These are phyloP conservation scores for Scalopus aquaticus DNA, from an alignment of 2,113 vertebrate genomes.

Conservation along the genomic window DNA sequence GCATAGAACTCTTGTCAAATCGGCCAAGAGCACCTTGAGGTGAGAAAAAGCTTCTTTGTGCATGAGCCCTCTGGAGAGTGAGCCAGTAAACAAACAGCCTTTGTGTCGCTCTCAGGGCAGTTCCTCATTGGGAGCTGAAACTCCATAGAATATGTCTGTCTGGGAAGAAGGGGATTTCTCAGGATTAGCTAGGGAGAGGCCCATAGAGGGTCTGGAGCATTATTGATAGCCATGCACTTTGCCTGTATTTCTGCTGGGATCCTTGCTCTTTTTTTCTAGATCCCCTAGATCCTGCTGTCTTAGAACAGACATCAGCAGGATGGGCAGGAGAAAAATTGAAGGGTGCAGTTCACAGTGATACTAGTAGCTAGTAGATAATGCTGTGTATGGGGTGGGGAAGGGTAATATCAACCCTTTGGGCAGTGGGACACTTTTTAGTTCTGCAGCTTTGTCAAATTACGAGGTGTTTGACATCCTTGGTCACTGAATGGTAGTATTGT, in stretches of 20 bases:
- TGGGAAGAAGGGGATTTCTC: neutral
- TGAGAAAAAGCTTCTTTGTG: slow-evolving; percentile 60
- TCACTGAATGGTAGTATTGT: neutral
- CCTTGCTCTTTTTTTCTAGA: neutral
- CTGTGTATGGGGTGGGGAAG: neutral
- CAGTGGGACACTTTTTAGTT: neutral
- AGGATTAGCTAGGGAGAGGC: neutral
- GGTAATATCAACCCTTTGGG: neutral
- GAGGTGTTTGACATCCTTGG: neutral
- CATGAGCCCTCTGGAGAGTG: neutral
- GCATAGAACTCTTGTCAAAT: neutral
- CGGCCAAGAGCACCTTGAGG: slow-evolving; percentile 68
- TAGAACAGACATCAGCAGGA: neutral
- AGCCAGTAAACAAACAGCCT: neutral
- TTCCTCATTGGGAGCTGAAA: neutral
- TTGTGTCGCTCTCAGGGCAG: neutral
- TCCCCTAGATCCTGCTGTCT: neutral
- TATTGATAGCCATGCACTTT: neutral
- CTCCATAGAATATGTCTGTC: neutral
- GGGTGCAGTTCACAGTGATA: rapidly evolving
- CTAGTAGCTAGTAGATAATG: neutral
- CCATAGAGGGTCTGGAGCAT: neutral
- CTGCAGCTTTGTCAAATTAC: neutral
- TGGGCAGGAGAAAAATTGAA: neutral
- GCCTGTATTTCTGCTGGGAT: neutral